Evolutionary conservation across 1,140 invertebrate genomes (phyloP).

Genomic region (Harpegnathos saltator): DNA sequence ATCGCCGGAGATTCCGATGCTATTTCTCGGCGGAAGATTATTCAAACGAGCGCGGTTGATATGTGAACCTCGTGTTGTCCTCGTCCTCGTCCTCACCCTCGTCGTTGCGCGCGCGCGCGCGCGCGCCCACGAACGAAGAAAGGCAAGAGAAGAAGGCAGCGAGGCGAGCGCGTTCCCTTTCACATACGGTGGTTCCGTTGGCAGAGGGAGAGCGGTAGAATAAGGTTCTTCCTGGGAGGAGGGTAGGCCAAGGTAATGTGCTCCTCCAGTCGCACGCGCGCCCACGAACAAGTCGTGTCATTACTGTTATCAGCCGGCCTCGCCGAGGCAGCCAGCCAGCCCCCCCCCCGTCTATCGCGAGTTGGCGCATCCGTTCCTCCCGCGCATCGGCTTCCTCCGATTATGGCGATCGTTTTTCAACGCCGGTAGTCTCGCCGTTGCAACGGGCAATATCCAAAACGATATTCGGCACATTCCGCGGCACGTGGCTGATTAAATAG

Average conservation of each 20-base stretch:
- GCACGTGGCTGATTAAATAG: slow-evolving; percentile 55
- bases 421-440: neutral
- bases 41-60: slow-evolving; percentile 52
- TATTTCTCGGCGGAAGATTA: slow-evolving; percentile 7
- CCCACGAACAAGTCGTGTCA: slow-evolving; percentile 44
- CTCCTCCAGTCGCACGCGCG: neutral
- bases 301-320: slow-evolving; percentile 50
- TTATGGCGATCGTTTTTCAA: slow-evolving; percentile 27
- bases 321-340: slow-evolving; percentile 38
- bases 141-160: slow-evolving; percentile 5
- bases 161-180: too few relatives aligned
- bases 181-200: too few relatives aligned
- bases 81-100: slow-evolving; percentile 7
- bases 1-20: slow-evolving; percentile 18
- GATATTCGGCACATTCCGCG: slow-evolving; percentile 32
- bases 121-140: slow-evolving; percentile 12
- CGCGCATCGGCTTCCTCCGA: slow-evolving; percentile 21
- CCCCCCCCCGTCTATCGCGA: slow-evolving; percentile 54
- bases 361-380: slow-evolving; percentile 40
- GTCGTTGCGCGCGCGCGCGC: too few relatives aligned
- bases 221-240: neutral
- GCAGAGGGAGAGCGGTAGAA: neutral
- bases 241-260: too few relatives aligned
- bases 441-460: neutral
- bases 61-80: slow-evolving; percentile 49